A percentile compares a stretch with the other conserved stretches of the same genome.
Evolutionary conservation across 2,888 invertebrate species (phyloP).

Genomic region (Platycheirus albimanus): DNA sequence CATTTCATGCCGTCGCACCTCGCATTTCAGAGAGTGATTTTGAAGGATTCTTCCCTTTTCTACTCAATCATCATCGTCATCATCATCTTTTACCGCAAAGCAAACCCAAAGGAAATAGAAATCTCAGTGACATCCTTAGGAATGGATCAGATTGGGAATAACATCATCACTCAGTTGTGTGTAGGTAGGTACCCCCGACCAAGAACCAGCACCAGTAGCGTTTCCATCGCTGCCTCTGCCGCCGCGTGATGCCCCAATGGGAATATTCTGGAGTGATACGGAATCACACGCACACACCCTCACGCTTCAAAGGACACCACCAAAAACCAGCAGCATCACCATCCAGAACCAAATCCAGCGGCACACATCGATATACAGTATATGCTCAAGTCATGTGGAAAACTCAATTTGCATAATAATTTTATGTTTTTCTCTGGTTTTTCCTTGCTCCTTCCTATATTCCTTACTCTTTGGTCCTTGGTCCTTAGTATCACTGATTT

Average conservation of each 20-base stretch:
- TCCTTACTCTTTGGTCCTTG: constrained; percentile 42
- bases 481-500: constrained; percentile 52
- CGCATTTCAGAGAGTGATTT: constrained; percentile 6
- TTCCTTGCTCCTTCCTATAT: constrained; percentile 35
- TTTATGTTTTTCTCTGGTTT: constrained; percentile 75
- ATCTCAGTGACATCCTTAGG: constrained; percentile 69
- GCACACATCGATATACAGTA: constrained; percentile 61
- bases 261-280: constrained; percentile 50
- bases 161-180: constrained; percentile 68
- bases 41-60: constrained; percentile 4
- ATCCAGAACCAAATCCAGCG: no score
- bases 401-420: constrained; percentile 82
- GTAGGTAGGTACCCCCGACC: neutral
- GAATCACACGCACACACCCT: constrained; percentile 27
- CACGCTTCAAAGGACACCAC: constrained; percentile 26
- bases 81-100: neutral
- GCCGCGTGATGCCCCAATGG: constrained; percentile 28
- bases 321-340: neutral
- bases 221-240: neutral
- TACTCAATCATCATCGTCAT: constrained; percentile 10
- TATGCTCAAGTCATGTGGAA: constrained; percentile 80
- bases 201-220: neutral
- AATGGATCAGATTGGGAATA: constrained; percentile 71
- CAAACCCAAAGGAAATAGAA: constrained; percentile 59
- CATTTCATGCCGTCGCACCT: constrained; percentile 29